phyloP scores from a whole-genome alignment of 1,140 invertebrate species.

The Drosophila insularis region DNA sequence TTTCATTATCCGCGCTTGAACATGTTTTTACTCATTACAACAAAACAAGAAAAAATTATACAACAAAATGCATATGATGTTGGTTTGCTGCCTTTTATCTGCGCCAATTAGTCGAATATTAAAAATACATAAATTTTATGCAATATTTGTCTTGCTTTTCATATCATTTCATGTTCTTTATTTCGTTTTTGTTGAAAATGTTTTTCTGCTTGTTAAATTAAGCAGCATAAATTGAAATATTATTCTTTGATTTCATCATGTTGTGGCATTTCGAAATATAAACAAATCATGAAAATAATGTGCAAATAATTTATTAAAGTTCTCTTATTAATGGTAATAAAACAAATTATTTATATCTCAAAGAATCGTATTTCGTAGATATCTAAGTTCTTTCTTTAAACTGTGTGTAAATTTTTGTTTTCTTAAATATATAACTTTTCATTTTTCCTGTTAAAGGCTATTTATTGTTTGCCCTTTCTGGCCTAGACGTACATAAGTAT shows the following conservation, averaged over 20 bases:
- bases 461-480: constrained; percentile 47
- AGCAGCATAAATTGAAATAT: constrained; percentile 30
- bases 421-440: not conserved
- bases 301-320: not conserved
- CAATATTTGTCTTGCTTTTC: constrained; percentile 45
- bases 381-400: not conserved
- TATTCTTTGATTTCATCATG: constrained; percentile 6
- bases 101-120: constrained; percentile 76
- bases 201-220: constrained; percentile 47
- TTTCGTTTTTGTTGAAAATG: constrained; percentile 19
- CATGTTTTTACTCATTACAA: constrained; percentile 62
- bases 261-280: not conserved
- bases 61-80: constrained; percentile 16
- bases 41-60: constrained; percentile 19
- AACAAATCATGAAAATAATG: not conserved
- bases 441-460: not conserved
- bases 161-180: constrained; percentile 26
- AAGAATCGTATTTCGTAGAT: no score
- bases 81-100: constrained; percentile 54
- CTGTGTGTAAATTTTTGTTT: not conserved
- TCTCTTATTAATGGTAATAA: not conserved
- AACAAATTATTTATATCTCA: no score
- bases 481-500: constrained; percentile 28
- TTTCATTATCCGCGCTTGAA: constrained; percentile 68
- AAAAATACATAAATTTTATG: constrained; percentile 73